A percentile compares a stretch with the other conserved stretches of the same genome.
Conservation (phyloP, 2,888 invertebrate species). For the Melinaea menophilus region DNA sequence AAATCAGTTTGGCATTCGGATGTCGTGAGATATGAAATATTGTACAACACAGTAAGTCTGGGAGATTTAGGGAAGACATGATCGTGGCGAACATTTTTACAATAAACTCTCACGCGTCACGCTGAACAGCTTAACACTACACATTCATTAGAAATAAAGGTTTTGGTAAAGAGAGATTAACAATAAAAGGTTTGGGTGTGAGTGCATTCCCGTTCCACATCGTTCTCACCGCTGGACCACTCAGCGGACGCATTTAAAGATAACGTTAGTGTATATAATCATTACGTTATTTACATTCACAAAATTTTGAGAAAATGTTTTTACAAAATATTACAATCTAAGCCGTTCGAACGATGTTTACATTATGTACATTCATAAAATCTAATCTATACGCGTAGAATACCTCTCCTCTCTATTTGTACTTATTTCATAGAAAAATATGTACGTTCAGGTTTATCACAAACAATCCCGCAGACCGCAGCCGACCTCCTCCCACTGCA, state of each 20-base stretch:
- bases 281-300: conserved; percentile 1
- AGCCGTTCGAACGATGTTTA: conserved; percentile 50
- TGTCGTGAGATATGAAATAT: conserved; percentile 32
- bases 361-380: conserved; percentile 54
- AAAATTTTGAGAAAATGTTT: not conserved
- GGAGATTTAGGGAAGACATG: conserved; percentile 66
- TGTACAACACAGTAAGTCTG: conserved; percentile 41
- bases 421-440: conserved; percentile 76
- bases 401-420: conserved; percentile 63
- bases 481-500: conserved; percentile 70
- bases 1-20: conserved; percentile 34
- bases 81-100: conserved; percentile 45
- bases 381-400: conserved; percentile 47
- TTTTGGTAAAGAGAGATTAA: no score
- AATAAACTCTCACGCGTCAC: conserved; percentile 22
- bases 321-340: conserved; percentile 23
- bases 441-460: conserved; percentile 74
- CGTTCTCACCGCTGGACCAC: not conserved
- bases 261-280: not conserved
- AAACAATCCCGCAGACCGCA: conserved; percentile 58
- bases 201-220: no score
- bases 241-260: not conserved
- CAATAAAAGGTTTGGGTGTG: no score
- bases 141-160: not conserved
- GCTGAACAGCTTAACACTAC: not conserved